A percentile compares a stretch with the other conserved stretches of the same genome.
Conservation (phyloP, 2,888 invertebrate species). For the Spisula subtruncata region DNA sequence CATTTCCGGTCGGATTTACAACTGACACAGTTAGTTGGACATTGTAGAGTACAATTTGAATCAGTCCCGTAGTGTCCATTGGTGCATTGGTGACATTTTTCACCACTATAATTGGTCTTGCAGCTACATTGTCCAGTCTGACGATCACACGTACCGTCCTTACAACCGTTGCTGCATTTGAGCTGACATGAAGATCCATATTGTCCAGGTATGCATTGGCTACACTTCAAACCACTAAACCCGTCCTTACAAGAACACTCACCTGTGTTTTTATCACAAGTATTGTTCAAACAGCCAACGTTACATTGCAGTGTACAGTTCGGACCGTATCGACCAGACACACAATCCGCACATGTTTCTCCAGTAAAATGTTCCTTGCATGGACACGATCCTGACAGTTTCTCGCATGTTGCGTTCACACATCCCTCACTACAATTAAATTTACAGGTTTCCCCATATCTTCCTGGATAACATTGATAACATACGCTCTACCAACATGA, state of each 20-base stretch:
- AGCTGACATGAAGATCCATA: constrained; percentile 10
- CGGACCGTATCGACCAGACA: not conserved
- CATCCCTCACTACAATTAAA: not conserved
- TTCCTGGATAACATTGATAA: not conserved
- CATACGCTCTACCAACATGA: not conserved
- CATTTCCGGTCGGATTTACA: not conserved
- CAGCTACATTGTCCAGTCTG: not conserved
- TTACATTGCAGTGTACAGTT: not conserved
- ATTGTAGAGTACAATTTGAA: constrained; percentile 3
- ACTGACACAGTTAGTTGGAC: not conserved
- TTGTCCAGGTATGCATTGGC: not conserved
- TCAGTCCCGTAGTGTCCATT: not conserved
- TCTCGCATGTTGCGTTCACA: not conserved
- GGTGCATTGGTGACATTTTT: not conserved
- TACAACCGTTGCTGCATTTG: constrained; percentile 3
- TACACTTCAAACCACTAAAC: constrained; percentile 23
- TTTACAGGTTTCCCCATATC: not conserved
- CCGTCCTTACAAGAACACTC: not conserved
- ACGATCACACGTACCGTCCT: not conserved
- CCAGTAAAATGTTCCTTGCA: constrained; percentile 15
- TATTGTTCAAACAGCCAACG: not conserved
- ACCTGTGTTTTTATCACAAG: not conserved
- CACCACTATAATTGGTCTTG: not conserved
- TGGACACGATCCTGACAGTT: not conserved
- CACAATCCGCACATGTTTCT: not conserved